phyloP scores from a whole-genome alignment of 2,888 invertebrate species.

The Cosmia trapezina region DNA sequence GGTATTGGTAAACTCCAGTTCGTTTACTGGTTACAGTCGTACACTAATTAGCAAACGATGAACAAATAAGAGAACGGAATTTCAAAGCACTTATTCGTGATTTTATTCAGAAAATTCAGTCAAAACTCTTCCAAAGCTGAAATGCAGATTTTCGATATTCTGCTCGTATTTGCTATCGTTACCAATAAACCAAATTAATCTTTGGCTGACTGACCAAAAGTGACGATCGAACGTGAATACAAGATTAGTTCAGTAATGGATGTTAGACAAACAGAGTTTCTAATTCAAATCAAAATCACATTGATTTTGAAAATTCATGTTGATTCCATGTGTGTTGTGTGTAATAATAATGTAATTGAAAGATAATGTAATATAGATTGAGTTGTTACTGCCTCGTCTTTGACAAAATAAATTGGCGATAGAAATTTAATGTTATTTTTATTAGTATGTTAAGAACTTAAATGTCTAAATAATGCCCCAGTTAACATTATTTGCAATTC shows the following conservation, averaged over 20 bases:
- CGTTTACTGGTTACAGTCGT: too few species aligned
- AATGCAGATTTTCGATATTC: not conserved
- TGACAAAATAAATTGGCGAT: not conserved
- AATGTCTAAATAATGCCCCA: not conserved
- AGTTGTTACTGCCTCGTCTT: too few species aligned
- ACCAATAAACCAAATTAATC: not conserved
- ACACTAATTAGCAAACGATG: not conserved
- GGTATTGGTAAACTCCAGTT: too few species aligned
- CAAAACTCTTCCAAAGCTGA: not conserved
- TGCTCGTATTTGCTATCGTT: not conserved
- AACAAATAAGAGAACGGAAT: not conserved
- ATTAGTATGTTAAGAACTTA: not conserved
- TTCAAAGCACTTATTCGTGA: not conserved
- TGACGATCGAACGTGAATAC: not conserved
- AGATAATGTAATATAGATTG: not conserved
- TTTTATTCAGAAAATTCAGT: not conserved
- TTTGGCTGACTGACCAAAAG: not conserved
- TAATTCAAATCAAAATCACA: not conserved
- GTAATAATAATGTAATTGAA: too few species aligned
- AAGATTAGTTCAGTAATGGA: slow-evolving; percentile 12
- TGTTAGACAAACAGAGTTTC: slow-evolving; percentile 5
- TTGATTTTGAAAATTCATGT: not conserved
- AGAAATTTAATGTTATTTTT: not conserved
- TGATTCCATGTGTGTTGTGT: not conserved
- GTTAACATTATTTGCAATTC: not conserved